These are phyloP conservation scores for Galeopsomyia nigrocyanea DNA, from an alignment of 2,888 invertebrate genomes.

Conservation along the genomic window DNA sequence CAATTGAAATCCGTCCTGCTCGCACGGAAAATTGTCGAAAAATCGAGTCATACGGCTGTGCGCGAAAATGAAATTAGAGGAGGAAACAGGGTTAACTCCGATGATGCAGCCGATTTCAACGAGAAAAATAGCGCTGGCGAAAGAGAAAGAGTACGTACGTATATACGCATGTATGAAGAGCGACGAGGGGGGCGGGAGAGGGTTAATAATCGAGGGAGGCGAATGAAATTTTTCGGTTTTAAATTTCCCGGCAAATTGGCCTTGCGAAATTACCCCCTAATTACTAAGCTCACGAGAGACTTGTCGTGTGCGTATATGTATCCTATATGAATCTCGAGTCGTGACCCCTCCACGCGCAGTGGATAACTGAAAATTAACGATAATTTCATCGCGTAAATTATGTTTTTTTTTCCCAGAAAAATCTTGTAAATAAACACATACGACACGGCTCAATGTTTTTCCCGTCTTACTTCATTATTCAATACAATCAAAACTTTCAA, in stretches of 20 bases:
- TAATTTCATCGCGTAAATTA: slow-evolving; percentile 5
- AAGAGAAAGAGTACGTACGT: slow-evolving; percentile 5
- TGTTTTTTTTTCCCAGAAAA: slow-evolving; percentile 2
- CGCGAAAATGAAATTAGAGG: slow-evolving; percentile 66
- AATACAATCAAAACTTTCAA: slow-evolving; percentile 15
- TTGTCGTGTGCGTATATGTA: slow-evolving; percentile 19
- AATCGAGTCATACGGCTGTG: slow-evolving; percentile 65
- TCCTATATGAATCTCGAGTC: not conserved
- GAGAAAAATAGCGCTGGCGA: not conserved
- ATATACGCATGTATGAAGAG: not conserved
- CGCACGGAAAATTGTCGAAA: slow-evolving; percentile 62
- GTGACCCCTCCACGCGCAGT: too few relatives aligned
- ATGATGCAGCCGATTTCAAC: slow-evolving; percentile 61
- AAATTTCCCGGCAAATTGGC: slow-evolving; percentile 61
- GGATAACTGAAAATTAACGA: too few relatives aligned
- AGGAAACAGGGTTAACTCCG: slow-evolving; percentile 62
- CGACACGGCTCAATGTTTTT: slow-evolving; percentile 5
- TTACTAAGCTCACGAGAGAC: slow-evolving; percentile 51
- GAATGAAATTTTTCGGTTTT: slow-evolving; percentile 51
- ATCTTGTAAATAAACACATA: slow-evolving; percentile 18
- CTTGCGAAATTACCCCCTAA: slow-evolving; percentile 62
- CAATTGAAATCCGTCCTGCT: slow-evolving; percentile 57
- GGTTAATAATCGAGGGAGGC: slow-evolving; percentile 22
- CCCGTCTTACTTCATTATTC: not conserved
- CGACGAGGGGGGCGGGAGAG: not conserved